Evolutionary conservation across 1,140 invertebrate genomes (phyloP), one percentile per base, ranked within the genome.

Genomic region (Musca domestica): DNA sequence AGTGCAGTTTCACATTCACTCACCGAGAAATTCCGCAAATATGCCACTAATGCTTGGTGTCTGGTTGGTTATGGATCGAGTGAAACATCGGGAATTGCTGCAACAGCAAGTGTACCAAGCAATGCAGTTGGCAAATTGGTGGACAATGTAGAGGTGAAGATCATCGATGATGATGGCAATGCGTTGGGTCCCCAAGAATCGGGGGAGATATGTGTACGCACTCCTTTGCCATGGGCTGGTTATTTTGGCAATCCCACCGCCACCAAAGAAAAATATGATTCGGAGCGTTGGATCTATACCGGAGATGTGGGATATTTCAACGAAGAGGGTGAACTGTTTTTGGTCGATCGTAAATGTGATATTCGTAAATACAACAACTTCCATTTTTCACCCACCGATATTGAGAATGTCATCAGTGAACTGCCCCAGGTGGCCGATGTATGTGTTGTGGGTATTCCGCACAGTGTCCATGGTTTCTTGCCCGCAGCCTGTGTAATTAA

Each of bases 291-390:
- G 88, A 77, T 90, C 2, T 82, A 85, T 64, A 88, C 89, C 2
- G 90, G 89, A 41, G 90, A 91, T 76, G 76, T 90, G 49, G 89
- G 86, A 15, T 85, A 84, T 64, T 81, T 85, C 34, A 85, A 90
- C 67, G 74, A 84, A 15, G 75, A 87, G 34, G 84, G 83, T 9
- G 74, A 79, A 49, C 70, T 86, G 12, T 85, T 77, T 65, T 83
- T 89, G 67, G 83, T 87, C 0, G 88, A 89, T 70, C 77, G 90
- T 61, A 78, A 88, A n/a, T 91, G 91, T 75, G 88, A 91, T 72
- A 76, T 85, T 41, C 83, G 86, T 27, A 83, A 83, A 67, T 82
- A 78, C 65, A 70, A 72, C 14, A 78, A 76, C 23, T 73, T 72
- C 49, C 80, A 81, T 22, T 80, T 82, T 20, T 75, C 70, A 65